Percentiles rank a stretch among this genome's conserved stretches.
These are phyloP conservation scores for Nycticorax nycticorax DNA, from an alignment of 2,113 vertebrate species.

Conservation along the genomic window DNA sequence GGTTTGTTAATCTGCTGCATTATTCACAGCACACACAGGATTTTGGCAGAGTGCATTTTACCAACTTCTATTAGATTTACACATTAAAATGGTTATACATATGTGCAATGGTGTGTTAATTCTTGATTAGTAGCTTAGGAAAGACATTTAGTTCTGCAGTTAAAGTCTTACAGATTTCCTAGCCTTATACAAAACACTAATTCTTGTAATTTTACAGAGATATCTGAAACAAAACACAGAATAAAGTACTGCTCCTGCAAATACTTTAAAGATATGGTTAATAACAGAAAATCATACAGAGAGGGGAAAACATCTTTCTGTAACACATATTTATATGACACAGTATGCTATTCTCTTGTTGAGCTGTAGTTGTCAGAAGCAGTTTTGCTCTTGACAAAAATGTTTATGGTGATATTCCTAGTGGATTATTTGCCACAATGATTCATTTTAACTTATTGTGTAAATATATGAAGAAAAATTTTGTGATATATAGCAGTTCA, in stretches of 20 bases:
- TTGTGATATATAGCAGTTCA: neutral
- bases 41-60: neutral
- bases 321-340: neutral
- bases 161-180: neutral
- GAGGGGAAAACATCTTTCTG: neutral
- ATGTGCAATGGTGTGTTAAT: neutral
- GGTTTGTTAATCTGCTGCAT: neutral
- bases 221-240: neutral
- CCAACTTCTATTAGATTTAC: neutral
- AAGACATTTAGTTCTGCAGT: neutral
- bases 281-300: neutral
- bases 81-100: neutral
- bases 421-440: neutral
- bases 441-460: neutral
- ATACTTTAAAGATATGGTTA: neutral
- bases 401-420: neutral
- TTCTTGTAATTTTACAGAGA: neutral
- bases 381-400: neutral
- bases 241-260: neutral
- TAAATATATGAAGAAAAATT: neutral
- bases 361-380: neutral
- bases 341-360: neutral
- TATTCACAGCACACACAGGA: neutral
- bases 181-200: accelerated
- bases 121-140: neutral